Conservation (phyloP, 2,113 vertebrate genomes). For the Menura novaehollandiae region DNA sequence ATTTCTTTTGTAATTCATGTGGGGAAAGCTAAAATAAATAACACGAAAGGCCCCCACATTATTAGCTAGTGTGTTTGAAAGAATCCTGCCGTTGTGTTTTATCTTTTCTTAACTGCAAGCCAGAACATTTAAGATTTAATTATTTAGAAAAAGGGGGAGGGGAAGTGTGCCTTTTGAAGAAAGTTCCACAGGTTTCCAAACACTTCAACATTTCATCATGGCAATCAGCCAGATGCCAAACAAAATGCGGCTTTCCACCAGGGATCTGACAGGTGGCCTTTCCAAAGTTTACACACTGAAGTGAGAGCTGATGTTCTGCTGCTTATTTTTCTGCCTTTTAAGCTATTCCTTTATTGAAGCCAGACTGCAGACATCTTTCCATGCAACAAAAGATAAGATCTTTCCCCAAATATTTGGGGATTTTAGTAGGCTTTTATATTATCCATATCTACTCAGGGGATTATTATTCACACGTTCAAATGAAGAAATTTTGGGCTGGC, state of each 20-base stretch:
- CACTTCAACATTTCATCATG: slow-evolving; percentile 63
- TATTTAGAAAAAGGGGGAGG: slow-evolving; percentile 49
- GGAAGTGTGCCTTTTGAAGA: slow-evolving; percentile 54
- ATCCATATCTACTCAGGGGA: neutral
- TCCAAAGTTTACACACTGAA: slow-evolving; percentile 66
- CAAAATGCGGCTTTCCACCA: slow-evolving; percentile 62
- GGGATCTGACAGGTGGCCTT: slow-evolving; percentile 69
- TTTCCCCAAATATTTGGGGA: neutral
- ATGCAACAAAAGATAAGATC: slow-evolving; percentile 41
- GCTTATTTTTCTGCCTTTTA: slow-evolving; percentile 67
- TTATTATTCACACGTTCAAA: slow-evolving; percentile 25
- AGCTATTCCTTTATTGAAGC: slow-evolving; percentile 45
- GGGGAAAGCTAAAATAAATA: slow-evolving; percentile 51
- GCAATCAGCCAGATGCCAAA: slow-evolving; percentile 65
- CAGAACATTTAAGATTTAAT: slow-evolving; percentile 57
- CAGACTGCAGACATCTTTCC: slow-evolving; percentile 50
- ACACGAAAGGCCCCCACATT: neutral
- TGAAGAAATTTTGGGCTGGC: slow-evolving; percentile 11
- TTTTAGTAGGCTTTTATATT: slow-evolving; percentile 38
- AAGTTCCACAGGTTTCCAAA: slow-evolving; percentile 59
- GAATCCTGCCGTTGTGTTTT: slow-evolving; percentile 38
- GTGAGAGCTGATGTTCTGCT: slow-evolving; percentile 66
- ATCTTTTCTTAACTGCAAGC: slow-evolving; percentile 49
- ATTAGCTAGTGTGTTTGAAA: slow-evolving; percentile 50
- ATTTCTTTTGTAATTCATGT: slow-evolving; percentile 20